Evolutionary conservation across 2,113 vertebrate species (phyloP).

Genomic region (Coryphaenoides rupestris): DNA sequence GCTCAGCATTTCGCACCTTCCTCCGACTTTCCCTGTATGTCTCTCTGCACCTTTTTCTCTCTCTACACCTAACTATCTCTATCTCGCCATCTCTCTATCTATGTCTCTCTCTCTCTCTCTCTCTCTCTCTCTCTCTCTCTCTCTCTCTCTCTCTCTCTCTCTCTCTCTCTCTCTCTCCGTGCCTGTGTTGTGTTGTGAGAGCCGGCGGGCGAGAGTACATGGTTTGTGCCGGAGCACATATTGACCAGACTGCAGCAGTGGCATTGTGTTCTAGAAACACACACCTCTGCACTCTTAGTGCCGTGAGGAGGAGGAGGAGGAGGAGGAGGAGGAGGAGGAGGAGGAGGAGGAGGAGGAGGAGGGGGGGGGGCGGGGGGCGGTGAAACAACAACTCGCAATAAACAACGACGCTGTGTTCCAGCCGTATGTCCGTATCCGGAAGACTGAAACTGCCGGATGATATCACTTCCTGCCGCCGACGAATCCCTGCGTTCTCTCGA

Average conservation of each 20-base stretch:
- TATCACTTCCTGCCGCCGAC: background rate
- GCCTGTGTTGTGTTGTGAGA: background rate
- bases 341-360: slow-evolving; percentile 12
- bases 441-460: background rate
- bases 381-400: slow-evolving; percentile 4
- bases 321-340: slow-evolving; percentile 10
- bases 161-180: background rate
- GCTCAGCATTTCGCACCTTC: too few species aligned
- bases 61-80: background rate
- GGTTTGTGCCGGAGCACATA: slow-evolving; percentile 16
- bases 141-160: background rate
- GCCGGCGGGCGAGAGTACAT: background rate
- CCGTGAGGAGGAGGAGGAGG: slow-evolving; percentile 6
- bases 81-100: background rate
- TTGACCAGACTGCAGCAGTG: slow-evolving; percentile 20
- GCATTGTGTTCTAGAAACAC: slow-evolving; percentile 19
- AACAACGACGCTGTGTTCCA: slow-evolving; percentile 5
- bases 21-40: too few species aligned
- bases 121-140: background rate
- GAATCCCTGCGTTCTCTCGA: background rate
- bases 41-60: background rate
- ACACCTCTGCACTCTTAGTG: slow-evolving; percentile 4
- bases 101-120: background rate
- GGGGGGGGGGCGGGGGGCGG: too few species aligned
- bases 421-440: too few species aligned